phyloP scores from a whole-genome alignment of 2,113 vertebrate species.

The Mesocricetus auratus region DNA sequence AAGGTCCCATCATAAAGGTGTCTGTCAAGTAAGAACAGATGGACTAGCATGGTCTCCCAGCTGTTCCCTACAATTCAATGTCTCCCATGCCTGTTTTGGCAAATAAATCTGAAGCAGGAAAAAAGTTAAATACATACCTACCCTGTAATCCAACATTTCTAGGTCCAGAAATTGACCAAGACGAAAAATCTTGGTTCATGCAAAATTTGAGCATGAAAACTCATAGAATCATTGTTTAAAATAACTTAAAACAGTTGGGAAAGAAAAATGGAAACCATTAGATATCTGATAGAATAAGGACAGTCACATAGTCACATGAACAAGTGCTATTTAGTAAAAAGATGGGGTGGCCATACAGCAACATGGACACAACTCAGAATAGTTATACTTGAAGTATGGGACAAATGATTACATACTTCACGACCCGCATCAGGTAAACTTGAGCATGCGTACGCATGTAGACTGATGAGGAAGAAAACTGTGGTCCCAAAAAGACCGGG shows the following conservation, averaged over 20 bases:
- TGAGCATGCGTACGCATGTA: background rate
- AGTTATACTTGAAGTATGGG: background rate
- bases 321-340: background rate
- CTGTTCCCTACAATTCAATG: background rate
- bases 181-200: background rate
- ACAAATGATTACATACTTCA: background rate
- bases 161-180: background rate
- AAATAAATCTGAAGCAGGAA: background rate
- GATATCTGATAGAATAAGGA: background rate
- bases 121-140: background rate
- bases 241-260: background rate
- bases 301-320: background rate
- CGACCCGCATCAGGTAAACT: background rate
- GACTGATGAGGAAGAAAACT: background rate
- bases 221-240: background rate
- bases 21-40: background rate
- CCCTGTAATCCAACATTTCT: background rate
- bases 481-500: too few relatives aligned
- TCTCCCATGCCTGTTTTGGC: background rate
- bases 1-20: background rate
- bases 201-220: background rate
- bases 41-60: background rate
- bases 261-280: background rate
- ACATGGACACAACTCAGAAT: background rate
- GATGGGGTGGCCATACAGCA: background rate